phyloP scores from a whole-genome alignment of 2,113 vertebrate species.

The Meriones unguiculatus region DNA sequence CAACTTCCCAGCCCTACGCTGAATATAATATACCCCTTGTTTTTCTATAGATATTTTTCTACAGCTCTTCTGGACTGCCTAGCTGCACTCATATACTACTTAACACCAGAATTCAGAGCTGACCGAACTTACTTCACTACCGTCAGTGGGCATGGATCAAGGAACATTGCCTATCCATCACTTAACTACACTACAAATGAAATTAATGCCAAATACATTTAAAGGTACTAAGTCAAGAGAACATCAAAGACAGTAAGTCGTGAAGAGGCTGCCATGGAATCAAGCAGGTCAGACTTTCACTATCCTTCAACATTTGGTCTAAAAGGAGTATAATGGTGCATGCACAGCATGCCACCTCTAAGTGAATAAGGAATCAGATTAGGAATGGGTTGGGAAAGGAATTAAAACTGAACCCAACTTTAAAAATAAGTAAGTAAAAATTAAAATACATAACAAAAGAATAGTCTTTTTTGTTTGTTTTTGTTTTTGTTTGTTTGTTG shows the following conservation, averaged over 20 bases:
- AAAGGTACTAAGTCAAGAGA: not conserved
- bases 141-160: too few species aligned
- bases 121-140: not conserved
- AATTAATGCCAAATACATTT: not conserved
- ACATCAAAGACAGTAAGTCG: not conserved
- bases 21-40: not conserved
- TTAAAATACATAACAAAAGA: not conserved
- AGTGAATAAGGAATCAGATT: not conserved
- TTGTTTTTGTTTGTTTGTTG: too few species aligned
- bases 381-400: not conserved
- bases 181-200: not conserved
- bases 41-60: not conserved
- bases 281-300: not conserved
- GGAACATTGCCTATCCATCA: not conserved
- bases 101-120: not conserved
- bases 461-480: too few species aligned
- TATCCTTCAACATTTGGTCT: not conserved
- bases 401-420: not conserved
- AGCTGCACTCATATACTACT: fast-evolving
- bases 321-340: not conserved
- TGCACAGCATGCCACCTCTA: not conserved
- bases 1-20: fast-evolving
- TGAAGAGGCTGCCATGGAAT: not conserved
- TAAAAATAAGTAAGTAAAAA: not conserved
- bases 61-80: fast-evolving